These are phyloP conservation scores for Sceloporus undulatus DNA, from an alignment of 2,113 vertebrate species.

Conservation along the genomic window DNA sequence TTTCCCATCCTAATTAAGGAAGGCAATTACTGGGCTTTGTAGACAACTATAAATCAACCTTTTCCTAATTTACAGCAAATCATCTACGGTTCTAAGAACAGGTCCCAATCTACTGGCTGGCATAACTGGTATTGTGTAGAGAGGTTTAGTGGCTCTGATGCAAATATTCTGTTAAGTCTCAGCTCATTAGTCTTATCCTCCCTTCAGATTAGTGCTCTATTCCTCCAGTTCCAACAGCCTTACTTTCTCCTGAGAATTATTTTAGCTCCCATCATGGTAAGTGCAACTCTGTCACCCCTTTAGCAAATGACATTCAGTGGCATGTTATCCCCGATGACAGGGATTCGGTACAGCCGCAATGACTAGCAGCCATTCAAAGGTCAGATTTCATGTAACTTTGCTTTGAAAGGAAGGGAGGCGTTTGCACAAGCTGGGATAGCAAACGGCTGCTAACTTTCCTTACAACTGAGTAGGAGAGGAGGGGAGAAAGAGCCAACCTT, in stretches of 20 bases:
- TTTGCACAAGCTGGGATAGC: background rate
- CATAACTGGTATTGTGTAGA: background rate
- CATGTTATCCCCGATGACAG: background rate
- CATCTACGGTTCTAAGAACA: background rate
- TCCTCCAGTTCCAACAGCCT: background rate
- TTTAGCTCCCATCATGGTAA: background rate
- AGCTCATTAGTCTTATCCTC: background rate
- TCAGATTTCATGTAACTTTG: background rate
- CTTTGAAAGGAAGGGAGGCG: background rate
- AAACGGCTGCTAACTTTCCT: background rate
- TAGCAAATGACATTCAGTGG: background rate
- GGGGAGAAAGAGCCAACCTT: no score
- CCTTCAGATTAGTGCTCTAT: background rate
- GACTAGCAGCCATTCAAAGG: background rate
- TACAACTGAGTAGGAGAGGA: no score
- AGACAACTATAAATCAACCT: no score
- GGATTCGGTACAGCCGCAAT: no score
- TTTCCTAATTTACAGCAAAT: background rate
- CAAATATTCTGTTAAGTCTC: background rate
- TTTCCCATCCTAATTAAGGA: no score
- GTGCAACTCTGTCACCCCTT: background rate
- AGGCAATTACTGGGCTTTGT: no score
- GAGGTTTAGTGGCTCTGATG: background rate
- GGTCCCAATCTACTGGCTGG: background rate
- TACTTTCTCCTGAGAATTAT: background rate